These are phyloP conservation scores for Hyphantria cunea DNA, from an alignment of 1,140 invertebrate species.

Conservation along the genomic window DNA sequence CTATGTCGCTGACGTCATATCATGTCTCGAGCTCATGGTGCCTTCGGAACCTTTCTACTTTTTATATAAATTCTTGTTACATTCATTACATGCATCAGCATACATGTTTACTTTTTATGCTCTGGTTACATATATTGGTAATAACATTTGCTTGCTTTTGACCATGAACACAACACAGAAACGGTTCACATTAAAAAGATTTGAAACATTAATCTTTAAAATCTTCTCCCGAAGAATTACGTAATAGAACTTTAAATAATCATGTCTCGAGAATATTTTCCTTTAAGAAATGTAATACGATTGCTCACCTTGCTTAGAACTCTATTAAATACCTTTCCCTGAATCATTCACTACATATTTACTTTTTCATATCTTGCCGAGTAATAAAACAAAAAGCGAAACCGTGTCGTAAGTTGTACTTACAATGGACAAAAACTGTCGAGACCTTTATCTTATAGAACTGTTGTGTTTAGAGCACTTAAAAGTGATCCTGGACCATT, in stretches of 20 bases:
- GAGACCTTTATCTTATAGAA: conserved; percentile 9
- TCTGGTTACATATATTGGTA: no score
- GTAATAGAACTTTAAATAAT: no score
- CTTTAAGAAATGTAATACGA: no score
- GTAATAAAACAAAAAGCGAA: conserved; percentile 1
- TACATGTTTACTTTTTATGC: no score
- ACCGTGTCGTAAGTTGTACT: background rate
- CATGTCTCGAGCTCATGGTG: conserved; percentile 28
- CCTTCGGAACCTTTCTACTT: conserved; percentile 32
- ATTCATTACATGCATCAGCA: no score
- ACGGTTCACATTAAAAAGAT: conserved; percentile 1
- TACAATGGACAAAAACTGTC: conserved; percentile 9
- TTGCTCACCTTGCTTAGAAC: no score
- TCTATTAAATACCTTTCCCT: no score
- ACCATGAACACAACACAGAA: background rate
- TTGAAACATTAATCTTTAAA: background rate
- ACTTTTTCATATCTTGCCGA: background rate
- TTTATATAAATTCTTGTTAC: no score
- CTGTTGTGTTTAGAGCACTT: conserved; percentile 36
- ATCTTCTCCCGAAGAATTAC: background rate
- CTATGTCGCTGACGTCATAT: conserved; percentile 35
- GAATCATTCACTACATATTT: background rate
- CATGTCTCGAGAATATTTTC: no score
- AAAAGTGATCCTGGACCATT: conserved; percentile 40
- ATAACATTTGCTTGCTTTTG: no score